Evolutionary conservation across 2,888 invertebrate species (phyloP).

Genomic region (Conops quadrifasciatus): DNA sequence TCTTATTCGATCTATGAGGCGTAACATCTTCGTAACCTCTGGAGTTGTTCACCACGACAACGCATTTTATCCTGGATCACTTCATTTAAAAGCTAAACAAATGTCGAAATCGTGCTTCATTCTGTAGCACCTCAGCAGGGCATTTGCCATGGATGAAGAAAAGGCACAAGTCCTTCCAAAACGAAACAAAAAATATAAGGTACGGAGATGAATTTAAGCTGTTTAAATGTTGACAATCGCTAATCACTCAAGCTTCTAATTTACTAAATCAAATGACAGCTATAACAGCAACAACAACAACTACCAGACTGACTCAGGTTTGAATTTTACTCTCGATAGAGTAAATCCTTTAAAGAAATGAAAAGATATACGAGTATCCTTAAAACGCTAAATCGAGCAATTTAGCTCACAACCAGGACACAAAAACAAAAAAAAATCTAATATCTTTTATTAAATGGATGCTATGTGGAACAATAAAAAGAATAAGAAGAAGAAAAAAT

Average conservation of each 20-base stretch:
- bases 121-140: too few relatives aligned
- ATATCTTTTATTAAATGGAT: conserved; percentile 16
- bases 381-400: conserved; percentile 1
- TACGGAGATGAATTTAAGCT: conserved; percentile 18
- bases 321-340: too few relatives aligned
- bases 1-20: too few relatives aligned
- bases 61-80: too few relatives aligned
- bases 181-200: not conserved
- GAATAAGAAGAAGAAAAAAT: not conserved
- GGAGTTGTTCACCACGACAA: too few relatives aligned
- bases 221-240: conserved; percentile 30
- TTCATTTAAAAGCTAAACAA: too few relatives aligned
- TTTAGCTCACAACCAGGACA: conserved; percentile 2
- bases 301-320: not conserved
- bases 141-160: not conserved
- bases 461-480: not conserved
- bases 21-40: too few relatives aligned
- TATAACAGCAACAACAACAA: not conserved
- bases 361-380: conserved; percentile 3
- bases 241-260: conserved; percentile 34
- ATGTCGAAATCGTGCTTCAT: too few relatives aligned
- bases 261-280: conserved; percentile 20
- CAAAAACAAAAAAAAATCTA: conserved; percentile 3
- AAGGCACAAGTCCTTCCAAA: not conserved
- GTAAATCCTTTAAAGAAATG: not conserved